phyloP scores from a whole-genome alignment of 2,888 invertebrate species.

The Erebia aethiops region DNA sequence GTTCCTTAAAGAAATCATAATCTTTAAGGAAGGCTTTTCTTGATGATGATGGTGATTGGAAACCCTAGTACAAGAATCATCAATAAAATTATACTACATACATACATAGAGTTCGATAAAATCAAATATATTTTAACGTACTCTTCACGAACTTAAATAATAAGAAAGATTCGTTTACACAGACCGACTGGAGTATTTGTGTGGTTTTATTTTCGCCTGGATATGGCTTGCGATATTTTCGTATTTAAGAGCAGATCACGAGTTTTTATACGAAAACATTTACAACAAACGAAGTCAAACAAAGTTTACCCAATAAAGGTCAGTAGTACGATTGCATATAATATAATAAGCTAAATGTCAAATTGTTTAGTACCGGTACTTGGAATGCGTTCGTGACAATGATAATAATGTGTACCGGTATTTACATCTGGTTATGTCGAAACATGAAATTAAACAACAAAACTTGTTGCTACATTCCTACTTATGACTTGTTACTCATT shows the following conservation, averaged over 20 bases:
- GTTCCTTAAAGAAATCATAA: no score
- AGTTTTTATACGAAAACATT: not conserved
- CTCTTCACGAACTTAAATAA: no score
- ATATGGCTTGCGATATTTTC: no score
- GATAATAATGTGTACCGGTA: conserved; percentile 11
- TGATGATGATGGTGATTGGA: no score
- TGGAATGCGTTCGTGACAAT: conserved; percentile 13
- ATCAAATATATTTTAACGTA: no score
- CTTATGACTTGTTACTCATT: not conserved
- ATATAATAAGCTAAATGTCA: conserved; percentile 23
- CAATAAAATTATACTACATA: no score
- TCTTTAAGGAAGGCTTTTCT: no score
- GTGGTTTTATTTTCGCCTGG: no score
- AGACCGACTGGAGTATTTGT: no score
- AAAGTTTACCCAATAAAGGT: conserved; percentile 8
- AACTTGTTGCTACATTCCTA: not conserved
- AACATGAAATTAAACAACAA: not conserved
- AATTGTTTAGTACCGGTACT: conserved; percentile 1
- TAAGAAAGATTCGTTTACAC: no score
- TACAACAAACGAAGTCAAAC: conserved; percentile 8
- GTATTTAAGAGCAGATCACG: not conserved
- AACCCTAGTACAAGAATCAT: no score
- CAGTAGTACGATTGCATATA: conserved; percentile 2
- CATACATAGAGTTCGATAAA: no score
- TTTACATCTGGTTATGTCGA: not conserved